Evolutionary conservation across 2,888 invertebrate genomes (phyloP), one percentile per base, ranked within the genome.

Genomic region (Danaus chrysippus): DNA sequence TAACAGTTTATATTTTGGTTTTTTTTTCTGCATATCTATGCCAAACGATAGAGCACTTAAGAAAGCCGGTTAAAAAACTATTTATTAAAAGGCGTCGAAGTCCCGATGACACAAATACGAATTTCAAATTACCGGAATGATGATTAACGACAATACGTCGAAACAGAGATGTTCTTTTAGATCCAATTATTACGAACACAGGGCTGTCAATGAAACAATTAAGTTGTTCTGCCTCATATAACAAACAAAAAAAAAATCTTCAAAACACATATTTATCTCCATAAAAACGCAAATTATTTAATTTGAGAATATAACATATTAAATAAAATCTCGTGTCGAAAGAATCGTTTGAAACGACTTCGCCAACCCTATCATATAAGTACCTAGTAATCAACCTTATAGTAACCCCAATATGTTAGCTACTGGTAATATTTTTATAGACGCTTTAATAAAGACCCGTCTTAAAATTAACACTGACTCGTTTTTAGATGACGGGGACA

Each of bases 391-490:
- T 78, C 77, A 78, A 83, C 83, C 81, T 82, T 77, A 74, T 74
- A 76, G 74, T 80, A 82, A 81, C 84, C 81, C 79, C 83, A 87
- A 85, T 87, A 85, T 77, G 77, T 77, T 77, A 74, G 73, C 75
- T 76, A 74, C 75, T 74, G 72, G 71, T 72, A 73, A 74, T 71
- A 75, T 76, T 81, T 83, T 84, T 82, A 81, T 78, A 76, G 79
- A 76, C 79, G 79, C 76, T 79, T 78, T 82, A 86, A 84, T 85
- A 78, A 82, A 81, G 79, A 78, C 77, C 78, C 78, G 78, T 80
- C 82, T 75, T 83, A 85, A 84, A 86, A 85, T 86, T 85, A 83
- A 83, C 83, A 77, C 81, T 55, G 73, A 74, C 74, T 73, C 74
- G 78, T 81, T 81, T 77, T 69, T 77, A 73, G 70, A 82, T 86